phyloP scores from a whole-genome alignment of 2,113 vertebrate genomes.

The Agelaius tricolor region DNA sequence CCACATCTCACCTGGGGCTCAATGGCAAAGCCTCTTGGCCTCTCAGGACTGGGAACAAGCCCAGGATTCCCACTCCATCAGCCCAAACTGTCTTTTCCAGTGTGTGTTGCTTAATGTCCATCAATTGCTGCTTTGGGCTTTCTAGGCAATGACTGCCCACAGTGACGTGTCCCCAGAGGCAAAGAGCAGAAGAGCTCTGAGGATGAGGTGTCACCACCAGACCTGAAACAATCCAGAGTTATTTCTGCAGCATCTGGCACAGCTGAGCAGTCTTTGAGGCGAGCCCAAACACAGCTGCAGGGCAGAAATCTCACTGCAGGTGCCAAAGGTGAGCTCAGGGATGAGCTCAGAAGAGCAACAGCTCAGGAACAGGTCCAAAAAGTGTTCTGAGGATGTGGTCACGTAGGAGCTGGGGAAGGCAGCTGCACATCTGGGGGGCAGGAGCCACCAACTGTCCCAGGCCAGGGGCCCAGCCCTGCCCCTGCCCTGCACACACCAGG shows the following conservation, averaged over 20 bases:
- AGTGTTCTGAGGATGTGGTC: not conserved
- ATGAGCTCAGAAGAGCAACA: slow-evolving; percentile 47
- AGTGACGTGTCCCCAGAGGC: not conserved
- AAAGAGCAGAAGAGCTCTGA: slow-evolving; percentile 13
- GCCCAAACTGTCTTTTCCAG: slow-evolving; percentile 12
- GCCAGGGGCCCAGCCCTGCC: not conserved
- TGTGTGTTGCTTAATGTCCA: not conserved
- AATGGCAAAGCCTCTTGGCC: not conserved
- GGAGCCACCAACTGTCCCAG: not conserved
- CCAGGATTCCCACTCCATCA: not conserved
- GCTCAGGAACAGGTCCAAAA: not conserved
- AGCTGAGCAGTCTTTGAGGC: not conserved
- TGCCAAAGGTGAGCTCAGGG: slow-evolving; percentile 63
- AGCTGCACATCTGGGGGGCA: not conserved
- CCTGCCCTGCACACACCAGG: not conserved
- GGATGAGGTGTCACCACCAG: not conserved
- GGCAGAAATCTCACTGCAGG: not conserved
- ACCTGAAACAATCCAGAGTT: not conserved
- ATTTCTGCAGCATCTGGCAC: not conserved
- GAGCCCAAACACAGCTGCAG: not conserved
- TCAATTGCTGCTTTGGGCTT: not conserved
- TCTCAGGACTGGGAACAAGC: not conserved
- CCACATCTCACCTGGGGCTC: not conserved
- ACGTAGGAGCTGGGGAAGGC: not conserved
- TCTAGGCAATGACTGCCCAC: not conserved